Percentiles rank a stretch among this genome's conserved stretches.
These are phyloP conservation scores for Pterocles burchelli DNA, from an alignment of 2,113 vertebrate genomes.

Conservation along the genomic window DNA sequence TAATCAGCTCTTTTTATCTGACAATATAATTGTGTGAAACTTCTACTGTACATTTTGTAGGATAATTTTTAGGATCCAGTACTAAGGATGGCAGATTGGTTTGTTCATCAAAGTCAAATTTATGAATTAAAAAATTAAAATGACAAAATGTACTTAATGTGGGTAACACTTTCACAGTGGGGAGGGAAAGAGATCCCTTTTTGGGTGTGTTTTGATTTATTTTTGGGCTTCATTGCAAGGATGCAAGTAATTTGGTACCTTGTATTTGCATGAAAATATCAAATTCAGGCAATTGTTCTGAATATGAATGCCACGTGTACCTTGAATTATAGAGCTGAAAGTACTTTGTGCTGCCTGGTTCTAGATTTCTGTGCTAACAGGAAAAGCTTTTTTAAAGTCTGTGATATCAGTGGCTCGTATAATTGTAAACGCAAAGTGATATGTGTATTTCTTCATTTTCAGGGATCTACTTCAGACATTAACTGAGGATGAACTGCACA, in stretches of 20 bases:
- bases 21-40: not conserved
- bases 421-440: not conserved
- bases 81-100: not conserved
- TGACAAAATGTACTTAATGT: not conserved
- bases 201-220: not conserved
- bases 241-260: not conserved
- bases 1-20: not conserved
- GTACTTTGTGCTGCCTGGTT: not conserved
- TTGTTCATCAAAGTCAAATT: not conserved
- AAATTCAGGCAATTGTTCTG: not conserved
- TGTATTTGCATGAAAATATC: not conserved
- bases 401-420: not conserved
- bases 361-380: not conserved
- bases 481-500: conserved; percentile 87
- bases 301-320: not conserved
- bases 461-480: conserved; percentile 95
- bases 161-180: not conserved
- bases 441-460: not conserved
- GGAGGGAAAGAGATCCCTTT: not conserved
- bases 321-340: not conserved
- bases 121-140: not conserved
- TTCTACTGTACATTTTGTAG: not conserved
- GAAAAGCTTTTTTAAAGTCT: not conserved
- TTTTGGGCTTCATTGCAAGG: not conserved
- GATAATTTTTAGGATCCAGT: not conserved